Conservation (phyloP, 2,888 invertebrate genomes). For the Clostera curtula region DNA sequence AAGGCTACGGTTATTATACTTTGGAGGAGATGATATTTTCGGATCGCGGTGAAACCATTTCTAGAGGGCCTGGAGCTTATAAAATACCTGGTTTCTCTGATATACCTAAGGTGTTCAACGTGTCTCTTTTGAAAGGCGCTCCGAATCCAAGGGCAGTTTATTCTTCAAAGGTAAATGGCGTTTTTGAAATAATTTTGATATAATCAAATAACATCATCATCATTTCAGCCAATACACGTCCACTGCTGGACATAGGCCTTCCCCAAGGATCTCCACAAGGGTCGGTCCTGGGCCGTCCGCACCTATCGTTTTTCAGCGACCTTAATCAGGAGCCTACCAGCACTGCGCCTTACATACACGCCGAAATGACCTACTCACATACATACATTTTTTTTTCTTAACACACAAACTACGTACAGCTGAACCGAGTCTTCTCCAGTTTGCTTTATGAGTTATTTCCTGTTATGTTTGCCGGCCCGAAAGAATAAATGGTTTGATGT, state of each 20-base stretch:
- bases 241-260: too few relatives aligned
- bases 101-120: slow-evolving; percentile 88
- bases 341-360: too few relatives aligned
- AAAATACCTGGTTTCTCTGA: slow-evolving; percentile 90
- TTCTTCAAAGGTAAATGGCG: slow-evolving; percentile 93
- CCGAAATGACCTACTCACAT: too few relatives aligned
- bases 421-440: not conserved
- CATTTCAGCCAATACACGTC: too few relatives aligned
- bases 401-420: not conserved
- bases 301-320: too few relatives aligned
- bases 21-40: slow-evolving; percentile 88
- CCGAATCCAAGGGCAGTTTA: slow-evolving; percentile 89
- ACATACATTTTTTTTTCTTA: slow-evolving; percentile 1
- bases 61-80: slow-evolving; percentile 88
- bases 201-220: too few relatives aligned
- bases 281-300: too few relatives aligned
- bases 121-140: slow-evolving; percentile 85
- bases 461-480: too few relatives aligned
- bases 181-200: too few relatives aligned
- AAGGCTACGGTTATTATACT: slow-evolving; percentile 89
- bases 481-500: too few relatives aligned
- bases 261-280: too few relatives aligned
- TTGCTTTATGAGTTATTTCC: not conserved
- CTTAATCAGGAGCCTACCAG: too few relatives aligned
- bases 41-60: slow-evolving; percentile 80